Percentiles rank a stretch among this genome's conserved stretches.
Evolutionary conservation across 2,888 invertebrate genomes (phyloP).

Genomic region (Steinernema hermaphroditum): DNA sequence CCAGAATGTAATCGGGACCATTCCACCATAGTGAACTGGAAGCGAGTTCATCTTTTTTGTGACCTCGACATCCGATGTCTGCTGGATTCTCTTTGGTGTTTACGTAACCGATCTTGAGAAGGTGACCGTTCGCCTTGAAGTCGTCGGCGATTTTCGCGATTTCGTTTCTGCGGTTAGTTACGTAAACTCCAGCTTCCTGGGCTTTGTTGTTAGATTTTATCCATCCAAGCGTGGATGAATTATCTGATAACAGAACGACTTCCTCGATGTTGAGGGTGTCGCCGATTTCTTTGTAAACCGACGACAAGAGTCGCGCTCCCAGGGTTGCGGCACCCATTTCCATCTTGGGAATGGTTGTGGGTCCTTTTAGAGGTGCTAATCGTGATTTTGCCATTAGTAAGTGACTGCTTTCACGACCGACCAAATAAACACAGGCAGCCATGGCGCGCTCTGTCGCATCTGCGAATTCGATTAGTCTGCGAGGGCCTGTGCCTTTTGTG

Average conservation of each 20-base stretch:
- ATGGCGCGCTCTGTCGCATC: conserved; percentile 20
- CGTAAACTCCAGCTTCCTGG: background rate
- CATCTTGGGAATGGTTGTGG: background rate
- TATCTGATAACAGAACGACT: background rate
- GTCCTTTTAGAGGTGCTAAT: background rate
- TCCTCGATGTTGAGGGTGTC: background rate
- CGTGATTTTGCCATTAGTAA: background rate
- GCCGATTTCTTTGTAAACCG: background rate
- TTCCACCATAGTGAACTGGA: background rate
- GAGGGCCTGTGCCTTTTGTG: background rate
- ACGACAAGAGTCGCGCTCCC: background rate
- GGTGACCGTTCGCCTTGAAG: background rate
- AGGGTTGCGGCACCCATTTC: background rate
- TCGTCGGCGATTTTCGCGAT: background rate
- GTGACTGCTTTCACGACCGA: background rate
- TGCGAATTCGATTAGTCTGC: conserved; percentile 18
- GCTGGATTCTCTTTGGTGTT: conserved; percentile 17
- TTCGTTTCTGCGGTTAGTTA: background rate
- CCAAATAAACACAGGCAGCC: conserved; percentile 4
- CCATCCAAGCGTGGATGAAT: background rate
- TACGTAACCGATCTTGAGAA: conserved; percentile 18
- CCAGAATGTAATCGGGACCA: background rate
- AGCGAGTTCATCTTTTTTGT: background rate
- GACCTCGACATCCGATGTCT: conserved; percentile 27
- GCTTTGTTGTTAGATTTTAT: background rate